phyloP scores from a whole-genome alignment of 2,888 invertebrate species.

The Pandemis corylana region DNA sequence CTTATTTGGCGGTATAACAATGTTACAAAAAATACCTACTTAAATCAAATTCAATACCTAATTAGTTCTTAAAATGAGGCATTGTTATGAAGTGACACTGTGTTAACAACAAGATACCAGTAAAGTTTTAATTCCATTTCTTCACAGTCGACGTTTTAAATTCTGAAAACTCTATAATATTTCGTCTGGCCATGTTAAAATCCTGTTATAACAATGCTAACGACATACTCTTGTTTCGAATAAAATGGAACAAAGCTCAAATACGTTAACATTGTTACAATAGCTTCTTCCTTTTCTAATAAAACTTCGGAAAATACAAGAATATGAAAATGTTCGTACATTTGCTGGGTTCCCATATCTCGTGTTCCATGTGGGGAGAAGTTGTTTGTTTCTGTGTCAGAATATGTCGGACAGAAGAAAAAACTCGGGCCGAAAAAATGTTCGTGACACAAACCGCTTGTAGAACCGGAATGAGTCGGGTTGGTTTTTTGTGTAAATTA shows the following conservation, averaged over 20 bases:
- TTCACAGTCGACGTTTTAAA: not conserved
- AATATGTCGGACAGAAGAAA: conserved; percentile 22
- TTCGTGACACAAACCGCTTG: conserved; percentile 9
- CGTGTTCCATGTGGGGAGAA: conserved; percentile 14
- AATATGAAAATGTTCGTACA: conserved; percentile 25
- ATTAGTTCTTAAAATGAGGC: no score
- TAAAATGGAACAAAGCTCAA: conserved; percentile 12
- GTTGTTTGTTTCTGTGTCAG: conserved; percentile 25
- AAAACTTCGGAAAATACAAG: conserved; percentile 22
- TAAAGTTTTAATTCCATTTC: not conserved
- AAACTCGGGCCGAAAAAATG: conserved; percentile 6
- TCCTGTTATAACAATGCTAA: conserved; percentile 3
- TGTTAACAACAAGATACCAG: not conserved
- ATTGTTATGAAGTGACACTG: no score
- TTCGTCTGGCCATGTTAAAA: not conserved
- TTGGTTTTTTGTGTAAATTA: conserved; percentile 21
- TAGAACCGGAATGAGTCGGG: conserved; percentile 4
- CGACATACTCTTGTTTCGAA: conserved; percentile 13
- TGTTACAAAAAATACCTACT: no score
- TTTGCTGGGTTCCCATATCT: conserved; percentile 23
- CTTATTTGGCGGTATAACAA: not conserved
- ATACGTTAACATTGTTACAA: conserved; percentile 24
- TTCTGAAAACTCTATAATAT: not conserved
- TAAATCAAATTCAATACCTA: no score
- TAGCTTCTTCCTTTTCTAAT: conserved; percentile 20